Base-by-base conservation (phyloP, 1,140 invertebrate species). In the Streblospio benedicti region DNA sequence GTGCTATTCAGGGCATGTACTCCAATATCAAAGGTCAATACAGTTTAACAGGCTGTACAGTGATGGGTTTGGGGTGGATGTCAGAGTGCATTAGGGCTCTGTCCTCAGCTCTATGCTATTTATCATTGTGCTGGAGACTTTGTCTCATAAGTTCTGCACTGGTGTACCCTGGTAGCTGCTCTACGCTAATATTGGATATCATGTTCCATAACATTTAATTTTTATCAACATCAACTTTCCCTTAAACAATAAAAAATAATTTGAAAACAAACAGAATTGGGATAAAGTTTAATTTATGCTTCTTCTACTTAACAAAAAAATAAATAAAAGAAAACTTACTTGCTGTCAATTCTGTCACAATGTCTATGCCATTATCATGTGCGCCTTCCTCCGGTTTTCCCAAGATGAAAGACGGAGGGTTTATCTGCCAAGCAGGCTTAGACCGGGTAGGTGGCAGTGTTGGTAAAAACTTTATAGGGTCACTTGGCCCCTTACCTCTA, bases 381-480 rank as follows among this genome's bases (percentile, higher is more conserved):
- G 71, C 67, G 50, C 69, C 67, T 41, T 71, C 65, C 38, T 62
- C 61, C 20, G 66, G 65, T 25, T 65, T 65, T 18, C 71, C 67
- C 38, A 77, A 52, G 18, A 74, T 56, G 57, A 76, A 77, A 18
- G 68, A 57, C 31, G 75, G 75, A 44, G 64, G 68, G 51, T 68
- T 70, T 51, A 65, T 65, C 49, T 73, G 70, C 76, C 76, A 78
- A 57, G 63, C 61, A 50, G 75, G 76, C 66, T 78, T 76, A 30
- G 58, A 59, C 59, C 75, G 65, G 62, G 74, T 72, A n/a, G 70
- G 65, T 27, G 76, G 75, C 5, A 78, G 57, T 32, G 73, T 70
- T 4, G 76, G 76, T n/a, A 78, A 65, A 65, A 76, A 76, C 31
- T 67, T 57, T 2, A 74, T 72, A 2, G 75, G 74, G 58, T 78